These are phyloP conservation scores for Pachyramphus minor DNA, from an alignment of 2,113 vertebrate species.

Conservation along the genomic window DNA sequence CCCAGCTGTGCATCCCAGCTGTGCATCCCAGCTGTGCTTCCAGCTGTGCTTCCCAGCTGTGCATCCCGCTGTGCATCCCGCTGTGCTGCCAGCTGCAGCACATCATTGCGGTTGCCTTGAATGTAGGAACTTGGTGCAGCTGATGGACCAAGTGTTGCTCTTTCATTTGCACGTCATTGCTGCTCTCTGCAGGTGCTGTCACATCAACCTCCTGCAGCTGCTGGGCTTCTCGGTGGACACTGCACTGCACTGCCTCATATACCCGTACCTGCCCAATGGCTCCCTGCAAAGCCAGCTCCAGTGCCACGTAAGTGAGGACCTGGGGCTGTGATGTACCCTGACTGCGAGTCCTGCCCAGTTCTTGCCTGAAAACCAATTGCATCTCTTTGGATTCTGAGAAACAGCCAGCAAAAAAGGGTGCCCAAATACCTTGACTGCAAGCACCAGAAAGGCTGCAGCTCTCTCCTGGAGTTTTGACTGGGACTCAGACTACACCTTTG, in stretches of 20 bases:
- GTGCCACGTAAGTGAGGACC: slow-evolving; percentile 53
- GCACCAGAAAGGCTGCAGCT: background rate
- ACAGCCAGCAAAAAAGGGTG: background rate
- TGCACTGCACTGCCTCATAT: slow-evolving; percentile 66
- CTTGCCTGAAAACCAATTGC: background rate
- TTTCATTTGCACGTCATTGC: background rate
- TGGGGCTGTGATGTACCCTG: background rate
- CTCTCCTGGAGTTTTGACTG: background rate
- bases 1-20: too few species aligned
- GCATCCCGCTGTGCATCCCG: background rate
- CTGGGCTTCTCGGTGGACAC: slow-evolving; percentile 72
- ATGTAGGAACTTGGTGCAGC: background rate
- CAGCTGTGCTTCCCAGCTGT: background rate
- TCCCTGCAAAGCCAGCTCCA: slow-evolving; percentile 72
- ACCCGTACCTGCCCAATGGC: slow-evolving; percentile 73
- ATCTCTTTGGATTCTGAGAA: background rate
- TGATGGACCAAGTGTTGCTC: too few species aligned
- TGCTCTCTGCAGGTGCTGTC: slow-evolving; percentile 69
- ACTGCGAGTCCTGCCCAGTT: background rate
- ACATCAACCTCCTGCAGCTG: slow-evolving; percentile 72
- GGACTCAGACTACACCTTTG: background rate
- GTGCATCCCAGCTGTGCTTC: background rate
- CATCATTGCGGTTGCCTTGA: background rate
- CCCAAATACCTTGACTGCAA: background rate
- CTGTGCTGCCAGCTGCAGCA: background rate